These are phyloP conservation scores for Umimayanthus kanabou DNA, from an alignment of 92 coral and sea anemone genomes.

Conservation along the genomic window DNA sequence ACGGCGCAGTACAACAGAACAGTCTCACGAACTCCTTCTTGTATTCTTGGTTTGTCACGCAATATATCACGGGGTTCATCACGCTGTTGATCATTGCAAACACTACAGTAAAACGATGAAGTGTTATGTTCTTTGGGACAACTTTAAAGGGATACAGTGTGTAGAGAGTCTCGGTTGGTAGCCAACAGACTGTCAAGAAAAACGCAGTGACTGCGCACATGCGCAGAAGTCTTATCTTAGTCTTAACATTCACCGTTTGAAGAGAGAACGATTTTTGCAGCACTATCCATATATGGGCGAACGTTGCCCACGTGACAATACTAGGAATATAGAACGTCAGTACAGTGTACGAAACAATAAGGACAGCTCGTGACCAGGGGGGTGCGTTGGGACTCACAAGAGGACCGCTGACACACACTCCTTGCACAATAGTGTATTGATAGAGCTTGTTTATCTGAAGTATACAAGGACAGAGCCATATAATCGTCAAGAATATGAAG, in stretches of 20 bases:
- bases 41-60: slow-evolving; percentile 60
- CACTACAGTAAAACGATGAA: slow-evolving; percentile 51
- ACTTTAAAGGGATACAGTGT: slow-evolving; percentile 49
- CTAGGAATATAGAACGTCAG: slow-evolving; percentile 65
- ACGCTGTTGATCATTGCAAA: slow-evolving; percentile 61
- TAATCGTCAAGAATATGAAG: background rate
- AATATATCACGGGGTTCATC: slow-evolving; percentile 67
- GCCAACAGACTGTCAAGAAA: slow-evolving; percentile 64
- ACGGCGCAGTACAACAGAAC: background rate
- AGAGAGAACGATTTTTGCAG: slow-evolving; percentile 37
- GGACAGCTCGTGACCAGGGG: slow-evolving; percentile 19
- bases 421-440: background rate
- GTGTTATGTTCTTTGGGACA: slow-evolving; percentile 18
- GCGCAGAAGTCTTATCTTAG: slow-evolving; percentile 63
- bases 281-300: slow-evolving; percentile 52
- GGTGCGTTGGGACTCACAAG: slow-evolving; percentile 13
- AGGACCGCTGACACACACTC: slow-evolving; percentile 1
- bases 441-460: slow-evolving; percentile 13
- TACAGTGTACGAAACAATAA: slow-evolving; percentile 50
- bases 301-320: slow-evolving; percentile 54
- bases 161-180: slow-evolving; percentile 65
- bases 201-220: slow-evolving; percentile 73
- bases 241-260: slow-evolving; percentile 13
- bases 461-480: slow-evolving; percentile 5
- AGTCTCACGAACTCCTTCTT: slow-evolving; percentile 47